Base-by-base conservation (phyloP, 2,113 vertebrate species). In the Megaceryle maxima region DNA sequence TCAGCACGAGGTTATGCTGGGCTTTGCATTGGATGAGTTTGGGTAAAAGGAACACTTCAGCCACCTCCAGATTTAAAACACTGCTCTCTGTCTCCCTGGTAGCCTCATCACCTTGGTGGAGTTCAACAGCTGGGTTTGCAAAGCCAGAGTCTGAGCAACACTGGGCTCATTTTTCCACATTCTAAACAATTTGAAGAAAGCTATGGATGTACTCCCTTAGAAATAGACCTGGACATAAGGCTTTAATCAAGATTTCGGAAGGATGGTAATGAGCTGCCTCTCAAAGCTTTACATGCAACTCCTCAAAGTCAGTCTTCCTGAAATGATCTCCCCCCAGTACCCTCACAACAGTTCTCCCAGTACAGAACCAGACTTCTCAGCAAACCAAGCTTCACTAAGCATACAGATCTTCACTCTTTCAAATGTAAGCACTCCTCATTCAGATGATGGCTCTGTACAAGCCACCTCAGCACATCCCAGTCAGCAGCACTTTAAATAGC, bases 1-100 rank as follows among this genome's bases (percentile, higher is more conserved):
- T 15, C 43, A 5, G 29, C 5, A 22, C 0, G 0, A 28, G 25
- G 43, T 9, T 29, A 6, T 6, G 15, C 68, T 13, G 26, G 35
- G 76, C 10, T 64, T 8, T 15, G 29, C 1, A 9, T 3, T 0
- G 35, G 46, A 35, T 31, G 16, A 28, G 16, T 4, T 16, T 13
- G 8, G 15, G 14, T 35, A 85, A 14, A 53, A 16, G 35, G 22
- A 41, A 11, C 3, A 0, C 17, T 60, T 20, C 24, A 37, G 55
- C 22, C 56, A 44, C 55, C 37, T 33, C 41, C 39, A 59, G 17
- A 4, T 15, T 11, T 31, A 24, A 15, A 50, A 2, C 21, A 1
- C 0, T 18, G 16, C 9, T 10, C 11, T 2, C 3, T 0, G 2
- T 56, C 57, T 26, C 62, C 37, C 41, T 4, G 11, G 28, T 3